These are phyloP conservation scores for Cariama cristata DNA, from an alignment of 2,113 vertebrate species.

Conservation along the genomic window DNA sequence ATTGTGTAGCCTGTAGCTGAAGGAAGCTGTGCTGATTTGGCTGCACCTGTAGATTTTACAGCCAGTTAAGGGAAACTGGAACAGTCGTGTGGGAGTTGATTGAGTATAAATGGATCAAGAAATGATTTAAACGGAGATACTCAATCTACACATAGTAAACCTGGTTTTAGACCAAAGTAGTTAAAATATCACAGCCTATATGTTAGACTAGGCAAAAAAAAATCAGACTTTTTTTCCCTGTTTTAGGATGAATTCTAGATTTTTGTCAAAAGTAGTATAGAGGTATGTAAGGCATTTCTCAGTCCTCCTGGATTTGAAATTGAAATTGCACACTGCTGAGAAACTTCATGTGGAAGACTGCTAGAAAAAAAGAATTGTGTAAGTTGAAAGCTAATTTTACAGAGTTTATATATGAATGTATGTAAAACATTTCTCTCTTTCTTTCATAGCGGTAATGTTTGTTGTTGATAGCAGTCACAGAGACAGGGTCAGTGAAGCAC, in stretches of 20 bases:
- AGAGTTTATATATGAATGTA: neutral
- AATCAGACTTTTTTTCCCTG: neutral
- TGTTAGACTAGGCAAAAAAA: neutral
- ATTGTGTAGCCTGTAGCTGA: neutral
- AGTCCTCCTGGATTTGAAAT: neutral
- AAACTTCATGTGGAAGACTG: neutral
- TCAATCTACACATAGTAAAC: neutral
- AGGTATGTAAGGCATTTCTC: neutral
- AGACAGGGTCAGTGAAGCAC: slow-evolving; percentile 94
- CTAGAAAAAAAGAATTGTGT: neutral
- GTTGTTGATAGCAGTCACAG: slow-evolving; percentile 97
- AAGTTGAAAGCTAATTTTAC: neutral
- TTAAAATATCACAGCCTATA: neutral
- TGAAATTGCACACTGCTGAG: neutral
- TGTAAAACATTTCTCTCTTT: neutral
- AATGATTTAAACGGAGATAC: neutral
- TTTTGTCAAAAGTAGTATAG: neutral
- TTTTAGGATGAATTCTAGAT: neutral
- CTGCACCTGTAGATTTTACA: neutral
- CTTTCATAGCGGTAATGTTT: slow-evolving; percentile 90
- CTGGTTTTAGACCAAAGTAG: neutral
- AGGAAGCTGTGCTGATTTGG: neutral
- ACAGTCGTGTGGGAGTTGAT: neutral
- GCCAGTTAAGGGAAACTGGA: neutral
- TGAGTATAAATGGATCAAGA: neutral